Conservation (phyloP, 2,888 invertebrate species). For the Pseudococcus viburni region DNA sequence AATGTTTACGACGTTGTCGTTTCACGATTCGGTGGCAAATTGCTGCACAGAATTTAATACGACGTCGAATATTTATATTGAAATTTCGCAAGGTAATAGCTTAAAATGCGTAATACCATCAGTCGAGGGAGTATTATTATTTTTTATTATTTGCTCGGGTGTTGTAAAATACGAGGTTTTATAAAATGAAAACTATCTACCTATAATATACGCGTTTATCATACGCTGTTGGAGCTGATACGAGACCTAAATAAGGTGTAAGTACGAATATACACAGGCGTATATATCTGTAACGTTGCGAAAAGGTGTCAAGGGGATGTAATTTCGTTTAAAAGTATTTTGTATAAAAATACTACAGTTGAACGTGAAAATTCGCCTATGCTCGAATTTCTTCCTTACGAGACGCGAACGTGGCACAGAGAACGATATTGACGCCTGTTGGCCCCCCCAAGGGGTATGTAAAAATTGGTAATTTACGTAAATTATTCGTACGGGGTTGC, state of each 20-base stretch:
- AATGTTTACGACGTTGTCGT: conserved; percentile 17
- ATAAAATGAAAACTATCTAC: conserved; percentile 2
- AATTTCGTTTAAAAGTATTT: conserved; percentile 24
- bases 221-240: conserved; percentile 1
- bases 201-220: conserved; percentile 22
- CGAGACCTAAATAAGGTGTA: not conserved
- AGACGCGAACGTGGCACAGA: not conserved
- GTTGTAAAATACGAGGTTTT: conserved; percentile 41
- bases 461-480: conserved; percentile 36
- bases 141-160: conserved; percentile 42
- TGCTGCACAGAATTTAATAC: not conserved
- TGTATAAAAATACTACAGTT: not conserved
- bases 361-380: not conserved
- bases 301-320: conserved; percentile 25
- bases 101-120: not conserved
- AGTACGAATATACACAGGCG: not conserved
- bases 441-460: conserved; percentile 4
- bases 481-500: conserved; percentile 19
- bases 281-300: not conserved
- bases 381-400: not conserved
- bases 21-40: conserved; percentile 1
- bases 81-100: not conserved
- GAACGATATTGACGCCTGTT: conserved; percentile 13
- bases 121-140: not conserved
- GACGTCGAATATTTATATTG: conserved; percentile 3